Base-by-base conservation (phyloP, 2,888 invertebrate species). In the Andrena marginata region DNA sequence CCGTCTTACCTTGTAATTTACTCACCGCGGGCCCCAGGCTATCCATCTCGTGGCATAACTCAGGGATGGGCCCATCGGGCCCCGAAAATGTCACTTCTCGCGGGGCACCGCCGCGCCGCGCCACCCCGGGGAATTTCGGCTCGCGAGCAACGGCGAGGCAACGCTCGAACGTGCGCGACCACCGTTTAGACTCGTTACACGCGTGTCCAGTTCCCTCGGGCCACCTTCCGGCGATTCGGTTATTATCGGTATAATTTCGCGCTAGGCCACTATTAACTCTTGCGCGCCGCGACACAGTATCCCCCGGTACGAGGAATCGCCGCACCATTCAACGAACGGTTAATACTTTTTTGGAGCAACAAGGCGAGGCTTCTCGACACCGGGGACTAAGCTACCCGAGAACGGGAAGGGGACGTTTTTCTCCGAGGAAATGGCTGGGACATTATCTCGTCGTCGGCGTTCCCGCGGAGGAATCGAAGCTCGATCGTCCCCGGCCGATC, bases 1-100 rank as follows among this genome's bases (percentile, higher is more conserved):
- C 91, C 91, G 91, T 90, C 91, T 92, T 93, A 92, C 93, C 93
- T 93, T 93, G 93, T 93, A 93, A 93, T 93, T 93, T 93, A 93
- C 93, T 92, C 92, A 93, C 93, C 93, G 93, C 93, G 87, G 89
- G 91, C 92, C 92, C 88, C 88, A 85, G 92, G 92, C 92, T 91
- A 92, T 92, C 90, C 91, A 91, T 92, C 91, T 92, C 90, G 87
- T 91, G 91, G 92, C 90, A 92, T 90, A 93, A 92, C 90, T 91
- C 92, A 93, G 92, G 90, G 90, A 90, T 90, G 90, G 88, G 84
- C 88, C 87, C 87, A 87, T 87, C 85, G 86, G 86, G 75, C 77
- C 88, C 85, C 85, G 78, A 88, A 90, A 91, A 84, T 92, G 90
- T 92, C 91, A 90, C 88, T 90, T 82, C 29, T 49, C 71, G 77